Evolutionary conservation across 2,113 vertebrate genomes (phyloP).

Genomic region (Hippocampus zosterae): DNA sequence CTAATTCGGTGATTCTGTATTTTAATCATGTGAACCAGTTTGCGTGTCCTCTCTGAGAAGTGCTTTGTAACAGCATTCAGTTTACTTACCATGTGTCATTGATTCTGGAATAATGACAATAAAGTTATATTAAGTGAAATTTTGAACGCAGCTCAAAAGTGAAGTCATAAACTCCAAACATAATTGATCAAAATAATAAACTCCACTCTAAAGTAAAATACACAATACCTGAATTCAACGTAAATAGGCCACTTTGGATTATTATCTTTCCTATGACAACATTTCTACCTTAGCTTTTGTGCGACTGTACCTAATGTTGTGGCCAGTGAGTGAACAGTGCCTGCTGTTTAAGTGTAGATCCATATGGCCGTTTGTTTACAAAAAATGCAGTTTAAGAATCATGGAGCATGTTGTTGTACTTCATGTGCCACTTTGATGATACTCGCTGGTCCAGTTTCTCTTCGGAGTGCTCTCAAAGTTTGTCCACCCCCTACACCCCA

Average conservation of each 20-base stretch:
- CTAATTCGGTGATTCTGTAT: neutral
- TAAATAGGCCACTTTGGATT: no score
- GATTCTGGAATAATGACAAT: neutral
- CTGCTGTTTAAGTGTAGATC: constrained; percentile 10
- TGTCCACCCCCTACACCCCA: constrained; percentile 55
- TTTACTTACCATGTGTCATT: neutral
- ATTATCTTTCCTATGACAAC: no score
- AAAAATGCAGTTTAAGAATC: constrained; percentile 77
- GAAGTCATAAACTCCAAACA: no score
- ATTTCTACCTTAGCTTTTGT: neutral
- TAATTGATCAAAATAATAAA: no score
- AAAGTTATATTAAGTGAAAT: no score
- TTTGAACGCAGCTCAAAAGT: no score
- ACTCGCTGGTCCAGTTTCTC: constrained; percentile 71
- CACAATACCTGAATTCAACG: no score
- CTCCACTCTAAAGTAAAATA: no score
- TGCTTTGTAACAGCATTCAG: no score
- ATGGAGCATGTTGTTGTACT: constrained; percentile 76
- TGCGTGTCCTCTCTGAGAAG: neutral
- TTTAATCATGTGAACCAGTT: neutral
- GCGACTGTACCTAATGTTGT: neutral
- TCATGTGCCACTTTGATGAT: constrained; percentile 78
- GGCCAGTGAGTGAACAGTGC: neutral
- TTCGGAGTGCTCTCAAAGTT: constrained; percentile 78
- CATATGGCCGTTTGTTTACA: constrained; percentile 23